These are phyloP conservation scores for Lacerta bilineata DNA, from an alignment of 2,797 vertebrate species.

Conservation along the genomic window DNA sequence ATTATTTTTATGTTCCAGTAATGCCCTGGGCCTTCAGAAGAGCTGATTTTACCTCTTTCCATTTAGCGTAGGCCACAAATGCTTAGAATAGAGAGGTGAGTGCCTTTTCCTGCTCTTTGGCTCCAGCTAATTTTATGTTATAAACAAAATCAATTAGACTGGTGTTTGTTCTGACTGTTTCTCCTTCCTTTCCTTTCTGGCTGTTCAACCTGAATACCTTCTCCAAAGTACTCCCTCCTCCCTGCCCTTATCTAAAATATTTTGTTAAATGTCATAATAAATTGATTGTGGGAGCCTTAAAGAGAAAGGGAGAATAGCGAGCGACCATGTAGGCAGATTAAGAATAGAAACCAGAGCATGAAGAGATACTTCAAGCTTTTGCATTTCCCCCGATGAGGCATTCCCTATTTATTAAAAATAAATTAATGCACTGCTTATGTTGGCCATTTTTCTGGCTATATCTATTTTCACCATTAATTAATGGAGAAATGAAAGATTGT, in stretches of 20 bases:
- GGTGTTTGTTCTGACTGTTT: constrained; percentile 73
- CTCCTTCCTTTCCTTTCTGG: constrained; percentile 59
- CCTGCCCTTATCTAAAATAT: constrained; percentile 67
- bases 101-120: constrained; percentile 84
- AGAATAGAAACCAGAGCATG: constrained; percentile 76
- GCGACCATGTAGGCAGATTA: constrained; percentile 67
- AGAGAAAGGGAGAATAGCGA: constrained; percentile 69
- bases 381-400: constrained; percentile 67
- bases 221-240: constrained; percentile 75
- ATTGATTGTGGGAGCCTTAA: constrained; percentile 76
- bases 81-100: constrained; percentile 80
- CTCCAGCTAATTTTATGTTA: constrained; percentile 81
- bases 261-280: constrained; percentile 78
- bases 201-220: constrained; percentile 78
- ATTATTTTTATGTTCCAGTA: constrained; percentile 84
- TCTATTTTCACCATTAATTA: constrained; percentile 83
- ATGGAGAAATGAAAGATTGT: constrained; percentile 72
- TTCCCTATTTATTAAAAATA: constrained; percentile 69
- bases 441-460: constrained; percentile 74
- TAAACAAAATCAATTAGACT: constrained; percentile 82
- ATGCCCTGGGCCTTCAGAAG: constrained; percentile 63
- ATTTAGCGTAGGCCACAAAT: constrained; percentile 73
- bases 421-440: constrained; percentile 70
- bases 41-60: constrained; percentile 70
- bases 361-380: constrained; percentile 75